phyloP scores from a whole-genome alignment of 2,797 vertebrate genomes.

The Naso thynnoides region DNA sequence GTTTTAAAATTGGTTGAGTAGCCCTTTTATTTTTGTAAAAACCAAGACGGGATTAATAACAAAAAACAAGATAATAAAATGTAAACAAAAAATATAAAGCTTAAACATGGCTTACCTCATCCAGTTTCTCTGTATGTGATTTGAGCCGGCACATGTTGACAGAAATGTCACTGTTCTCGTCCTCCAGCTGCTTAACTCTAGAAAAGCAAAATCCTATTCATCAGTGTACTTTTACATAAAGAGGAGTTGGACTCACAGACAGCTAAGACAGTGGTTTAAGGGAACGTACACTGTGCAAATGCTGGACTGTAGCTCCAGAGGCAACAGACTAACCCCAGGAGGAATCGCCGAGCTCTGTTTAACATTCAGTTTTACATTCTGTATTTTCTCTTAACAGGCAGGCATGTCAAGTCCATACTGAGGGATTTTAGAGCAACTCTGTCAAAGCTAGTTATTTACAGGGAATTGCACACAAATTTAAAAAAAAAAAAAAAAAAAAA shows the following conservation, averaged over 20 bases:
- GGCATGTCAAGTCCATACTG: neutral
- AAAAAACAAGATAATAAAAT: neutral
- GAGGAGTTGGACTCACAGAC: neutral
- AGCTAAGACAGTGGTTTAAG: neutral
- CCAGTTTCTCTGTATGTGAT: conserved; percentile 92
- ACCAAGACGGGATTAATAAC: neutral
- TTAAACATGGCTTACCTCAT: conserved; percentile 85
- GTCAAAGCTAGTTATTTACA: neutral
- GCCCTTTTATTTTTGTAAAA: neutral
- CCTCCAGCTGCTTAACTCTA: conserved; percentile 93
- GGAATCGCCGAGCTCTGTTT: conserved; percentile 20
- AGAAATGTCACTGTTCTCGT: conserved; percentile 90
- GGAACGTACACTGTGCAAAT: conserved; percentile 9
- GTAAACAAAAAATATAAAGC: neutral
- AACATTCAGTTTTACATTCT: conserved; percentile 17
- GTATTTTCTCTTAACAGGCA: conserved; percentile 16
- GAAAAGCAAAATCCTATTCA: conserved; percentile 18
- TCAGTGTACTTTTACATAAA: conserved; percentile 17
- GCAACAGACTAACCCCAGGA: conserved; percentile 14
- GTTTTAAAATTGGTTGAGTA: too few species aligned
- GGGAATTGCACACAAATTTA: neutral
- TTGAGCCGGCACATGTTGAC: conserved; percentile 89
- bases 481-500: too few species aligned
- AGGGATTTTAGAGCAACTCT: neutral
- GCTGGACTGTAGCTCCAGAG: conserved; percentile 3